Conservation (phyloP, 2,888 invertebrate genomes). For the Trichogramma evanescens region DNA sequence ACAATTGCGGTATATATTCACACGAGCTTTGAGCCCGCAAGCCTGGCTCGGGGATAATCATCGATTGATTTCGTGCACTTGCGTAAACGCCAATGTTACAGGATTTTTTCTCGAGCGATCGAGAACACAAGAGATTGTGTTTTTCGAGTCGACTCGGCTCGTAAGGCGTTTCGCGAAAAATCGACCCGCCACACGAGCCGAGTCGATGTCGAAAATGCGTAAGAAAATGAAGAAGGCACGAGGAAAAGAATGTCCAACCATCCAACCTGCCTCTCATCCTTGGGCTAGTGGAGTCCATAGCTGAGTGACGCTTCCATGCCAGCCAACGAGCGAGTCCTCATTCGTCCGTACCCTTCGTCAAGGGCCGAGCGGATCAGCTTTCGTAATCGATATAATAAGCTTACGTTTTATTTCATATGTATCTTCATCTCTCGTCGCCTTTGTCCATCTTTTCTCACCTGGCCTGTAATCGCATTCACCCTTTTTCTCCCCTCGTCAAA, state of each 20-base stretch:
- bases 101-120: too few relatives aligned
- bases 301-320: conserved; percentile 47
- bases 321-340: conserved; percentile 43
- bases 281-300: conserved; percentile 41
- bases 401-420: too few relatives aligned
- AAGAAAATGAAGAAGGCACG: background rate
- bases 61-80: too few relatives aligned
- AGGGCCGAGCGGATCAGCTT: conserved; percentile 17
- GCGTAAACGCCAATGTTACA: too few relatives aligned
- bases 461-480: background rate
- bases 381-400: background rate
- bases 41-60: too few relatives aligned
- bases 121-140: too few relatives aligned
- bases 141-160: background rate
- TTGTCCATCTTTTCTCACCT: background rate
- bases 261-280: background rate
- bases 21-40: too few relatives aligned
- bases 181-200: background rate
- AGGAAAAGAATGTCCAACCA: background rate
- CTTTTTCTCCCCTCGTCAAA: background rate
- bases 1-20: too few relatives aligned
- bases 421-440: background rate
- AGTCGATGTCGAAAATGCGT: background rate
- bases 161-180: background rate
- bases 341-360: conserved; percentile 36